A percentile compares a stretch with the other conserved stretches of the same genome.
Conservation (phyloP, 2,797 vertebrate genomes). For the Sebastes trivittatus region DNA sequence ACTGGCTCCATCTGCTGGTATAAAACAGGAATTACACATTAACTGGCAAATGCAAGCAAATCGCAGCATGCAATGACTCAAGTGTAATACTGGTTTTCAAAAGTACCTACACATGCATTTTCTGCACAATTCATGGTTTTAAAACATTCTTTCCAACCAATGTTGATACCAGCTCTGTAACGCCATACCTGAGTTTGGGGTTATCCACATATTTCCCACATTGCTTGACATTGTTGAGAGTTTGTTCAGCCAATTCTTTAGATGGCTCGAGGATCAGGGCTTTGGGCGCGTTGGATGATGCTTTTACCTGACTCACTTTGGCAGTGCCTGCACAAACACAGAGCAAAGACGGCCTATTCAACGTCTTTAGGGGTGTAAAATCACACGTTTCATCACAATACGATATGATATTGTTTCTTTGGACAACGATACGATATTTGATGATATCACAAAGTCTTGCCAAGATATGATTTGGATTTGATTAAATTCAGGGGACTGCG, state of each 20-base stretch:
- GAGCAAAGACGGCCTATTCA: neutral
- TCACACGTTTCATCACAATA: too few species aligned
- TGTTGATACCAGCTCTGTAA: fast-evolving
- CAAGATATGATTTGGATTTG: too few species aligned
- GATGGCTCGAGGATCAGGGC: constrained; percentile 96
- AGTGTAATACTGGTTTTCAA: neutral
- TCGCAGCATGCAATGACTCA: fast-evolving
- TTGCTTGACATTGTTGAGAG: constrained; percentile 92
- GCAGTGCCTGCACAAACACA: constrained; percentile 84
- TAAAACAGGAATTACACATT: neutral
- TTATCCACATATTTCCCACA: constrained; percentile 94
- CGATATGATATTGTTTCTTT: too few species aligned
- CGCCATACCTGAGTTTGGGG: constrained; percentile 91
- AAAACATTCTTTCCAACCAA: neutral
- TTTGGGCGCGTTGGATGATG: constrained; percentile 89
- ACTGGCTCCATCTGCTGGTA: constrained; percentile 51
- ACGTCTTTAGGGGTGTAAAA: neutral
- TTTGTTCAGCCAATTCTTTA: constrained; percentile 96
- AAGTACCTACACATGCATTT: neutral
- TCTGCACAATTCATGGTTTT: neutral
- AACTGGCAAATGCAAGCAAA: neutral
- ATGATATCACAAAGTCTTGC: too few species aligned
- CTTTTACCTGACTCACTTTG: constrained; percentile 89
- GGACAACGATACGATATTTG: too few species aligned
- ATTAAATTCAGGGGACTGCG: too few species aligned